phyloP scores from a whole-genome alignment of 1,140 invertebrate genomes.

The Drosophila watanabei region DNA sequence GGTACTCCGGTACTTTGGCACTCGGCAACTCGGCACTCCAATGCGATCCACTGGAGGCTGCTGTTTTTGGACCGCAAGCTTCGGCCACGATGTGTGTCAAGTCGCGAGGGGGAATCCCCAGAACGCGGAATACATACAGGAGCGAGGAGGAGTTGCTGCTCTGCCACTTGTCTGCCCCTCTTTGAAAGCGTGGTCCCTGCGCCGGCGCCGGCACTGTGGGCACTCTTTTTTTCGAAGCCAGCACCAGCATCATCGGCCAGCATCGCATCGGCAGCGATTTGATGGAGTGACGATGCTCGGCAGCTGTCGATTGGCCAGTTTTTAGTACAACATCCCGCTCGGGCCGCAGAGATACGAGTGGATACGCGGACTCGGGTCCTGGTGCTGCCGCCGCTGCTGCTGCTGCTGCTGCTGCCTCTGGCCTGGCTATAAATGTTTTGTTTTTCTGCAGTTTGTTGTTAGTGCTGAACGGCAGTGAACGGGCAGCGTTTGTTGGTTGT shows the following conservation, averaged over 20 bases:
- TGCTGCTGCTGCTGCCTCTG: conserved; percentile 25
- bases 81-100: conserved; percentile 62
- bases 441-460: conserved; percentile 83
- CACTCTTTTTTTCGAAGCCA: conserved; percentile 34
- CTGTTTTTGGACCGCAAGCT: conserved; percentile 62
- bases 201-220: conserved; percentile 40
- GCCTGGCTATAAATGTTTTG: conserved; percentile 81
- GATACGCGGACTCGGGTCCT: conserved; percentile 26
- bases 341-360: conserved; percentile 19
- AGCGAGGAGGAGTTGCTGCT: conserved; percentile 26
- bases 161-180: conserved; percentile 21
- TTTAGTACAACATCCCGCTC: conserved; percentile 61
- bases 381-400: conserved; percentile 3
- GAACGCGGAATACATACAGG: conserved; percentile 53
- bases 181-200: conserved; percentile 14
- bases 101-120: conserved; percentile 52
- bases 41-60: conserved; percentile 44
- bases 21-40: conserved; percentile 21
- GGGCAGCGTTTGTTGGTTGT: conserved; percentile 74
- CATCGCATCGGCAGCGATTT: conserved; percentile 24
- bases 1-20: background rate
- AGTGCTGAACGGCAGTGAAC: conserved; percentile 80
- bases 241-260: conserved; percentile 30
- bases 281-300: conserved; percentile 43
- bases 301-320: conserved; percentile 60